A percentile compares a stretch with the other conserved stretches of the same genome.
These are phyloP conservation scores for Coccyzus lansbergi DNA, from an alignment of 2,797 vertebrate genomes.

Conservation along the genomic window DNA sequence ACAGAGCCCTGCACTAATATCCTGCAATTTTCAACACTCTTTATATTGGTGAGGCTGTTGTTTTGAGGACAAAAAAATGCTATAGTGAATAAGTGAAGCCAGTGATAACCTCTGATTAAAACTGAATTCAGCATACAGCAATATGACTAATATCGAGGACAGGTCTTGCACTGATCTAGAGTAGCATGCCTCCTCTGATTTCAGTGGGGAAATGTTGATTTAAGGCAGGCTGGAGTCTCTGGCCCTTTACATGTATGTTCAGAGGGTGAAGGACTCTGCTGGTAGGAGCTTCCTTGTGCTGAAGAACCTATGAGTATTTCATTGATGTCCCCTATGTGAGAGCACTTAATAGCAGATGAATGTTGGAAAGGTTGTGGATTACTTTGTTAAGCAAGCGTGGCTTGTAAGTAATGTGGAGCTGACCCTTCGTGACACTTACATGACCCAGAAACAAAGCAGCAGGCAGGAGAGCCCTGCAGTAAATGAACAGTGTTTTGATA, in stretches of 20 bases:
- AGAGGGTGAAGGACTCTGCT: not conserved
- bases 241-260: accelerated
- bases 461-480: slow-evolving; percentile 50
- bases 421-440: slow-evolving; percentile 40
- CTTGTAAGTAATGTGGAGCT: slow-evolving; percentile 65
- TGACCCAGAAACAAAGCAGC: slow-evolving; percentile 68
- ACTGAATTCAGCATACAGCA: not conserved
- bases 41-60: not conserved
- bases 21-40: not conserved
- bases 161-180: not conserved
- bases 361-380: slow-evolving; percentile 42
- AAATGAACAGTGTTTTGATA: slow-evolving; percentile 65
- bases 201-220: not conserved
- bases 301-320: not conserved
- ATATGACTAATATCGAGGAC: accelerated
- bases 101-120: not conserved
- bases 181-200: not conserved
- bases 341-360: not conserved
- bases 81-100: not conserved
- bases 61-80: not conserved
- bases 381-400: slow-evolving; percentile 58
- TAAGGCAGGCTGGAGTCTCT: not conserved
- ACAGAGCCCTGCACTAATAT: not conserved
- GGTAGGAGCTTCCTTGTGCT: not conserved
- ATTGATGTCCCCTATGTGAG: not conserved